Base-by-base conservation (phyloP, 2,113 vertebrate genomes). In the Gopherus evgoodei region DNA sequence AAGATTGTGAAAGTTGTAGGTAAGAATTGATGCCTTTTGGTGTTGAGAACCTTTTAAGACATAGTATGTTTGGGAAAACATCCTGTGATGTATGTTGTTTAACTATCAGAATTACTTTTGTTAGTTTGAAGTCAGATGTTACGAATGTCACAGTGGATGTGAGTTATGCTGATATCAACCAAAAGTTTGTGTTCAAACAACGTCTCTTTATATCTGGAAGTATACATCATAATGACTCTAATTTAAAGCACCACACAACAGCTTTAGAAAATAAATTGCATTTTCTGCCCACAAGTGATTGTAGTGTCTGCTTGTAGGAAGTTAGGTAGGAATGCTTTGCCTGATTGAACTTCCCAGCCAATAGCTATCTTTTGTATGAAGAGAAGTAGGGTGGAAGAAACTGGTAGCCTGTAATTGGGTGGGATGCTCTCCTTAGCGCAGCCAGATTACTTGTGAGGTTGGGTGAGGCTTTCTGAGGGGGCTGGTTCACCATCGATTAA, bases 401-500 rank as follows among this genome's bases (percentile, higher is more conserved):
- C 13, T 14, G 83, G 79, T 13, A 27, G 14, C 9, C 47, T 7
- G 2, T 5, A 3, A 12, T 27, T 47, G 44, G 54, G 2, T 1
- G 31, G 57, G 49, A 42, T 69, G 92, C 76, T 72, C 82, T 49
- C 9, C 47, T 22, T 1, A 8, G 1, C 0, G 6, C 57, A 59
- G 27, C 27, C 57, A 59, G 88, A 1, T 24, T 49, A 59, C 56
- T 25, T 57, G 25, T 57, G 8, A 7, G 17, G 31, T 59, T 65
- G 25, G 47, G 7, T 1, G 35, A 13, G 76, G 78, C 69, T 56
- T 14, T 11, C 69, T 88, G 5, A 0, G 1, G 72, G 52, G 78
- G 0, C 12, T 53, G 87, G 56, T 50, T 2, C 87, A 76, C 59
- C 6, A 0, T 4, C 25, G 2, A 10, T 50, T 25, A 0, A 1